Evolutionary conservation across 2,888 invertebrate genomes (phyloP).

Genomic region (Shargacucullia verbasci): DNA sequence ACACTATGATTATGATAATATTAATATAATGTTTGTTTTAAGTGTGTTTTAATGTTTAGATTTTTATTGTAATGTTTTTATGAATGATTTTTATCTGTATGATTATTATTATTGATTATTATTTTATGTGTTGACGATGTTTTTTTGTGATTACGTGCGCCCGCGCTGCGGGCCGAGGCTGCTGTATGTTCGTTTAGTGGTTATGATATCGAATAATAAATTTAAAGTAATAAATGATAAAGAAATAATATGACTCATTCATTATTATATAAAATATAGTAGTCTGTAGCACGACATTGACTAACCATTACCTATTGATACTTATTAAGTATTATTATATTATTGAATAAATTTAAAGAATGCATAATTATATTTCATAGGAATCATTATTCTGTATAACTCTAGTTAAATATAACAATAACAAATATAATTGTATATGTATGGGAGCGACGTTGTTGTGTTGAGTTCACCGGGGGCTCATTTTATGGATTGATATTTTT

Average conservation of each 20-base stretch:
- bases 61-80: conserved; percentile 90
- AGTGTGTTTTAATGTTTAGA: conserved; percentile 89
- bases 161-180: conserved; percentile 82
- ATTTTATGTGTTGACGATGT: conserved; percentile 89
- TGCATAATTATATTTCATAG: conserved; percentile 90
- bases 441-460: conserved; percentile 63
- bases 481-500: conserved; percentile 88
- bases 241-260: conserved; percentile 87
- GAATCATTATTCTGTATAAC: conserved; percentile 90
- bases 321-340: conserved; percentile 89
- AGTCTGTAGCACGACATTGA: conserved; percentile 87
- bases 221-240: conserved; percentile 84
- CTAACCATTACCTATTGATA: conserved; percentile 89
- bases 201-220: conserved; percentile 86
- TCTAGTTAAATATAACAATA: conserved; percentile 89
- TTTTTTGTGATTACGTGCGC: conserved; percentile 87
- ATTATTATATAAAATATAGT: conserved; percentile 86
- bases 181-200: conserved; percentile 84
- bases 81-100: conserved; percentile 89
- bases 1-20: conserved; percentile 89
- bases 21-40: conserved; percentile 90
- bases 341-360: conserved; percentile 89
- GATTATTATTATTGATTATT: conserved; percentile 89
- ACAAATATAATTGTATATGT: conserved; percentile 80
- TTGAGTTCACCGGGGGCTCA: conserved; percentile 83